A percentile compares a stretch with the other conserved stretches of the same genome.
These are phyloP conservation scores for Calameuta filiformis DNA, from an alignment of 2,888 invertebrate species.

Conservation along the genomic window DNA sequence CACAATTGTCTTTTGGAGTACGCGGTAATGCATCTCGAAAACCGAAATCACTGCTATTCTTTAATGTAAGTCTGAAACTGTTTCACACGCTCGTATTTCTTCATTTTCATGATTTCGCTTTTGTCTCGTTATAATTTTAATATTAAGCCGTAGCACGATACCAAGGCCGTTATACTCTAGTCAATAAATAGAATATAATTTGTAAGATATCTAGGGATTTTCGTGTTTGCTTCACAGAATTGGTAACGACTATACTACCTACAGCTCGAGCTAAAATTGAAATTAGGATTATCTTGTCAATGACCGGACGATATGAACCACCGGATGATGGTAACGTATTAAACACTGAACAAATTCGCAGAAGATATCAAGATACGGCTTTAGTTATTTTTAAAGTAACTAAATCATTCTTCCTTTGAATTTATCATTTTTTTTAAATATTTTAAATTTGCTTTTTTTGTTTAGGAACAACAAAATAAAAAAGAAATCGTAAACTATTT, in stretches of 20 bases:
- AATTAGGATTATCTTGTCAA: constrained; percentile 33
- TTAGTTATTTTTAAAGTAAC: constrained; percentile 60
- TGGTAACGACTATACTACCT: neutral
- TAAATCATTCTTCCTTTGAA: neutral
- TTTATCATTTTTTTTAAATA: neutral
- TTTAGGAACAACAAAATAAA: constrained; percentile 49
- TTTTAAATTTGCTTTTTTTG: neutral
- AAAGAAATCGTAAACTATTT: constrained; percentile 47
- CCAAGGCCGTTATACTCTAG: neutral
- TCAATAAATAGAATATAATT: neutral
- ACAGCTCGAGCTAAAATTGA: neutral
- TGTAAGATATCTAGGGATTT: neutral
- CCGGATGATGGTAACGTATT: constrained; percentile 46
- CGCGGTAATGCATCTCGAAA: neutral
- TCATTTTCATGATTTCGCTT: neutral
- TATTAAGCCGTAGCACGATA: too few relatives aligned
- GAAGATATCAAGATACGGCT: constrained; percentile 59
- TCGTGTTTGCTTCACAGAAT: neutral
- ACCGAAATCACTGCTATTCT: neutral
- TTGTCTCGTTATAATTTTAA: neutral
- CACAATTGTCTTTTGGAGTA: neutral
- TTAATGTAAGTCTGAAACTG: neutral
- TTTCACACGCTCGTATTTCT: neutral
- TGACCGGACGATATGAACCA: constrained; percentile 54
- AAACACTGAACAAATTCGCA: constrained; percentile 52